Base-by-base conservation (phyloP, 2,888 invertebrate species). In the Buathra laborator region DNA sequence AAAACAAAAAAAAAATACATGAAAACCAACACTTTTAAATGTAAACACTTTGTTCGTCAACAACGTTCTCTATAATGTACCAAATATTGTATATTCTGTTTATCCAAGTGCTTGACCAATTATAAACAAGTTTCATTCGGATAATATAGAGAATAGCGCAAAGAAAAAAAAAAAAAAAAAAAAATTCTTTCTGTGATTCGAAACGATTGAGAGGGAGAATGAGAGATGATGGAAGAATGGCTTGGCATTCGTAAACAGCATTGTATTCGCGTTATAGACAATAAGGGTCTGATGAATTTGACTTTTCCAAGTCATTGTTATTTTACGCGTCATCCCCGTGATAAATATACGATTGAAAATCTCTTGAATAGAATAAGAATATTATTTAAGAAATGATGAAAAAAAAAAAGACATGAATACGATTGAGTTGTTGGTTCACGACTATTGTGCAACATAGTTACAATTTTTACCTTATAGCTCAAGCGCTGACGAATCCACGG, bases 51-150 rank as follows among this genome's bases (percentile, higher is more conserved):
- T 37, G 53, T 53, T 53, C 53, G 53, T 53, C 53, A 53, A 53
- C 53, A 53, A 53, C 53, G 53, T 53, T 53, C 53, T 53, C 53
- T 19, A 48, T 62, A 46, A 24, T 62, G 62, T 74, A 74, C 74
- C 14, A 72, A 71, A 48, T 24, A 59, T 75, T 78, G 75, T 79
- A 85, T 89, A 89, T 89, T 86, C 19, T 29, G 83, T 88, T 88
- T 83, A 85, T 87, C 81, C 85, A 87, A 86, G 85, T 87, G 89
- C 88, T 89, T 89, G 89, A 89, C 88, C 89, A 89, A 89, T 85
- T 81, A 79, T 83, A 59, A 68, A 37, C 44, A 12, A 81, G 62
- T 59, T 46, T 75, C 70, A 71, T 74, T 44, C 51, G 64, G 51
- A 51, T 74, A 64, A 56, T 44, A 37, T 29, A 59, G 53, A 14